phyloP scores from a whole-genome alignment of 2,888 invertebrate species.

The Achlya flavicornis region DNA sequence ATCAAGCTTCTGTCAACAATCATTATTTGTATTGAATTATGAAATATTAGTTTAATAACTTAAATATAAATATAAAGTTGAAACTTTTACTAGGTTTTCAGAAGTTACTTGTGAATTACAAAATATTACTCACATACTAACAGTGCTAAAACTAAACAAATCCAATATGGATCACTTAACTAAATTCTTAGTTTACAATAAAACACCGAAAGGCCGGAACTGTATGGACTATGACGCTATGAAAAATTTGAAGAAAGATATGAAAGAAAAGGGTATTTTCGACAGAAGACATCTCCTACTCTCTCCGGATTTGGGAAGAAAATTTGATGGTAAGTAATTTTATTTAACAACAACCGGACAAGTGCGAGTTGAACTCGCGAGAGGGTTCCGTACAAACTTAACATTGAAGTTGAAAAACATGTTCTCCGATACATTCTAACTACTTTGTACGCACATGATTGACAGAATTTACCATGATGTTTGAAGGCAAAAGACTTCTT shows the following conservation, averaged over 20 bases:
- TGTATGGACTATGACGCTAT: conserved; percentile 67
- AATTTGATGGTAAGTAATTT: conserved; percentile 60
- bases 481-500: no score
- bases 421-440: no score
- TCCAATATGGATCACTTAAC: conserved; percentile 67
- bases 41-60: no score
- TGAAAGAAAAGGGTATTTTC: conserved; percentile 44
- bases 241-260: conserved; percentile 56
- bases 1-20: no score
- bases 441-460: no score
- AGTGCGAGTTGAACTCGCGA: no score
- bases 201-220: conserved; percentile 62
- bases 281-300: conserved; percentile 67
- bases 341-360: no score
- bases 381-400: no score
- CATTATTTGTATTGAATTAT: no score
- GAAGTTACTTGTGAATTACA: neutral
- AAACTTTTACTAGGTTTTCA: neutral
- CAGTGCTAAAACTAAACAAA: conserved; percentile 14
- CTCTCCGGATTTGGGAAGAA: conserved; percentile 65
- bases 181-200: conserved; percentile 71
- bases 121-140: conserved; percentile 10
- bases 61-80: neutral
- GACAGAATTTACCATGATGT: no score
- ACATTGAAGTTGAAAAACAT: no score